phyloP scores from a whole-genome alignment of 2,113 vertebrate genomes.

The Pluvianellus socialis region DNA sequence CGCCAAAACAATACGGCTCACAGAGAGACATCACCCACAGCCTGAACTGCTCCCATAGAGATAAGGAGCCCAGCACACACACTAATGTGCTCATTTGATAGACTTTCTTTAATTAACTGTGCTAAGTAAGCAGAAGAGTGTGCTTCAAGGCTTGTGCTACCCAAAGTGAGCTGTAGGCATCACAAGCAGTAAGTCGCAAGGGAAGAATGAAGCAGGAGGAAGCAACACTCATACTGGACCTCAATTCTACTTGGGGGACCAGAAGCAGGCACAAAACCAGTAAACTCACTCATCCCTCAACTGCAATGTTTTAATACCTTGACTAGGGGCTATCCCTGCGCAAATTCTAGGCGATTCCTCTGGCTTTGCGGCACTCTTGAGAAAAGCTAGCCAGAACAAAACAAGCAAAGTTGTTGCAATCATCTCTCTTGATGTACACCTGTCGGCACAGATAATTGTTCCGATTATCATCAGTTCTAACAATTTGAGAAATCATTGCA shows the following conservation, averaged over 20 bases:
- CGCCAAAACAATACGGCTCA: neutral
- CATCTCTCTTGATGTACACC: neutral
- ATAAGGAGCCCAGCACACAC: neutral
- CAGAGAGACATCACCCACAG: neutral
- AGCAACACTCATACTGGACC: neutral
- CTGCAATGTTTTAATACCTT: neutral
- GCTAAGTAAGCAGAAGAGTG: neutral
- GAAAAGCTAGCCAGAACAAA: neutral
- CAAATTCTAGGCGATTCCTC: neutral
- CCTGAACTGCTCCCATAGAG: neutral
- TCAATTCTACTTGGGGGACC: neutral
- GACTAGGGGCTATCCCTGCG: neutral
- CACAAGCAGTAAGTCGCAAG: neutral
- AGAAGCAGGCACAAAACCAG: fast-evolving
- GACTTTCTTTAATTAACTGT: neutral
- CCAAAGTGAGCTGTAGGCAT: neutral
- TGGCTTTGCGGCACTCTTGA: neutral
- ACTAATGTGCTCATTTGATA: neutral
- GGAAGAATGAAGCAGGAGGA: neutral
- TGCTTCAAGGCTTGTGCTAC: neutral
- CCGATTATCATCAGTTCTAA: neutral
- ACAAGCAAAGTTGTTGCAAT: neutral
- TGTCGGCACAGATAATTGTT: neutral
- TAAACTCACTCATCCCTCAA: neutral
- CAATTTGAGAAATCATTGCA: neutral